Evolutionary conservation across 2,797 vertebrate genomes (phyloP), one percentile per base, ranked within the genome.

Genomic region (Ficedula albicollis): DNA sequence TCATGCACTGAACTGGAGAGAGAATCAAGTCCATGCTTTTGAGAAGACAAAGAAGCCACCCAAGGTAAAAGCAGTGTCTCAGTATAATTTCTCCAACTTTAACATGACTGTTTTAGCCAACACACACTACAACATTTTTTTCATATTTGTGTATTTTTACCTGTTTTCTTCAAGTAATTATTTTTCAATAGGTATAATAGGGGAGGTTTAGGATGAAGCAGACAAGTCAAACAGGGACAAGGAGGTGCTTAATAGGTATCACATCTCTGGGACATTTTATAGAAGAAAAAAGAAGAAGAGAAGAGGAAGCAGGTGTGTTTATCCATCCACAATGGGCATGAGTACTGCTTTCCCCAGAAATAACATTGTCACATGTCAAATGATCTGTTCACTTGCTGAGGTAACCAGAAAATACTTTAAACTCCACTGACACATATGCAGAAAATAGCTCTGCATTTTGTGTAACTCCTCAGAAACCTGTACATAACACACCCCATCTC

Each of bases 1-100:
- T 68, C 94, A 97, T 92, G 97, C 94, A 18, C 97, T 99, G 87
- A 98, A 99, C 97, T 99, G 99, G 98, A 94, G 97, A 92, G 96
- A 98, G 84, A 98, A 98, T 90, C 97, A 92, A 8, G 55, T 98
- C 66, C 93, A 97, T 29, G 87, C 96, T 36, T 93, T 98, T 15
- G 74, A 96, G 78, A 95, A 94, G 2, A 93, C 67, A 14, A 80
- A 97, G 3, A 91, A 97, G 58, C 90, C 91, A 43, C 55, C 98
- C 80, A 98, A 98, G 98, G 99, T 99, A 98, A 98, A 82, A 86
- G 10, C 63, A 87, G 59, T n/a, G 17, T 14, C 38, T 81, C 77
- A 84, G 9, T 72, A 36, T 29, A 11, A 46, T 93, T 89, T 88
- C 38, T 95, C 34, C 87, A 89, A 38, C 38, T 78, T 89, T 62